Evolutionary conservation across 2,797 vertebrate genomes (phyloP).

Genomic region (Natrix natrix): DNA sequence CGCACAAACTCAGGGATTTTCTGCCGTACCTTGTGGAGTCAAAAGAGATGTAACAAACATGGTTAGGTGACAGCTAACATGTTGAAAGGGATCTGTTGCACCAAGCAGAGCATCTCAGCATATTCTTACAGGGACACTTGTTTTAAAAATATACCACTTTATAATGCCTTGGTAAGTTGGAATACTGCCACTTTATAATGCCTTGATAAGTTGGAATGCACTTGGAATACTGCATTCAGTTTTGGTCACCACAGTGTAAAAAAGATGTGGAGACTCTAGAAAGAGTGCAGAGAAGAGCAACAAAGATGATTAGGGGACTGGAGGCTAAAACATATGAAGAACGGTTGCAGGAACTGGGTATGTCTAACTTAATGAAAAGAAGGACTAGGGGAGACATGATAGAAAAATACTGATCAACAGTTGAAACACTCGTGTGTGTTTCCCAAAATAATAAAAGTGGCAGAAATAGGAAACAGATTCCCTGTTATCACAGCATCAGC

Average conservation of each 20-base stretch:
- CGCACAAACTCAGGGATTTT: slow-evolving; percentile 77
- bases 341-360: too few species aligned
- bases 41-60: slow-evolving; percentile 42
- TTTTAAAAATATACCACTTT: not conserved
- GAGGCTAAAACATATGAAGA: too few species aligned
- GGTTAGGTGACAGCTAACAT: not conserved
- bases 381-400: too few species aligned
- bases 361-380: too few species aligned
- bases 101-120: not conserved
- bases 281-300: too few species aligned
- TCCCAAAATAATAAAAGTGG: not conserved
- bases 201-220: too few species aligned
- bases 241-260: too few species aligned
- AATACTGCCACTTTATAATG: too few species aligned
- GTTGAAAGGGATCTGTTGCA: not conserved
- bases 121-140: not conserved
- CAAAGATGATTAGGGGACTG: too few species aligned
- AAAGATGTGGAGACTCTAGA: too few species aligned
- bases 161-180: too few species aligned
- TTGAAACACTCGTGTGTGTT: not conserved
- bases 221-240: too few species aligned
- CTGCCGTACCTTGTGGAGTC: slow-evolving; percentile 74
- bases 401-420: not conserved
- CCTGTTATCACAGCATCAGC: not conserved
- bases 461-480: not conserved